These are phyloP conservation scores for Nycticorax nycticorax DNA, from an alignment of 2,113 vertebrate genomes.

Conservation along the genomic window DNA sequence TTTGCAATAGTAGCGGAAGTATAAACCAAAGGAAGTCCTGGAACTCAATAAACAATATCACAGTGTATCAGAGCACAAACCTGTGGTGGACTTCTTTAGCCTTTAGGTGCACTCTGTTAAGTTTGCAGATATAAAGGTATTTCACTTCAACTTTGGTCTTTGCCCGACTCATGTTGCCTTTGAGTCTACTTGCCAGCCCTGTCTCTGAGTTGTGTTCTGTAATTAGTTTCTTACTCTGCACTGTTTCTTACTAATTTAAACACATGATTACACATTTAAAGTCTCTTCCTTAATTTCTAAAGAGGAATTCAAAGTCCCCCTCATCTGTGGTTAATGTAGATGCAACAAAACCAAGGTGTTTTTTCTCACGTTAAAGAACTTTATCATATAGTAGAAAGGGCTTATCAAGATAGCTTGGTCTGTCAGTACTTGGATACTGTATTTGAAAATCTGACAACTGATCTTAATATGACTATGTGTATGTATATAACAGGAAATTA, in stretches of 20 bases:
- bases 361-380: neutral
- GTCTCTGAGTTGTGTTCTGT: neutral
- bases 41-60: neutral
- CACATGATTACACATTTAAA: neutral
- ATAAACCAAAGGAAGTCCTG: neutral
- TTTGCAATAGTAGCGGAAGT: neutral
- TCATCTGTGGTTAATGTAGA: neutral
- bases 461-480: neutral
- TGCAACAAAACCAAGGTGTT: neutral
- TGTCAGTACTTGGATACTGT: neutral
- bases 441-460: neutral
- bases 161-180: rapidly evolving
- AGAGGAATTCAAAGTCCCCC: neutral
- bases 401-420: neutral
- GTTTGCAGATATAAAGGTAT: neutral
- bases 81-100: neutral
- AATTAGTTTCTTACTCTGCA: neutral
- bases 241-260: neutral
- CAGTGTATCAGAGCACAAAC: neutral
- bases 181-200: neutral
- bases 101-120: neutral
- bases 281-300: neutral
- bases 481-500: neutral
- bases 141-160: neutral
- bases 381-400: neutral